These are phyloP conservation scores for Burhinus oedicnemus DNA, from an alignment of 2,113 vertebrate genomes.

Conservation along the genomic window DNA sequence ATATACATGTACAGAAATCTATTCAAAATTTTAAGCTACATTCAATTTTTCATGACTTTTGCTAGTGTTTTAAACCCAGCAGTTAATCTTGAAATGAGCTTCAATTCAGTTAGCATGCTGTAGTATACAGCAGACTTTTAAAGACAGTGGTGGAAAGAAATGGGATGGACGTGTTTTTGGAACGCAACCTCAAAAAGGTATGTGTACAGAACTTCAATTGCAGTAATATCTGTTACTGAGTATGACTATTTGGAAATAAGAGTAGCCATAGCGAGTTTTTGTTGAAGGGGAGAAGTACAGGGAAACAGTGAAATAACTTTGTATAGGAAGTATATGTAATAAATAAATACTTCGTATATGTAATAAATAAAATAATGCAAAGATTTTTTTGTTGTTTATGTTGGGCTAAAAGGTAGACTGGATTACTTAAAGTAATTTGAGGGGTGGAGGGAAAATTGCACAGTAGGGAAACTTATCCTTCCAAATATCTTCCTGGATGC, in stretches of 20 bases:
- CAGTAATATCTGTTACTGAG: constrained; percentile 32
- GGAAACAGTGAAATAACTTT: neutral
- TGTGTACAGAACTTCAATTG: constrained; percentile 21
- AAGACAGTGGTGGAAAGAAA: neutral
- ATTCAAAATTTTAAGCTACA: constrained; percentile 43
- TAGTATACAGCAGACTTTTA: neutral
- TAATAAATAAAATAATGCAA: neutral
- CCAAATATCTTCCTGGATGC: neutral
- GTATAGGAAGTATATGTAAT: neutral
- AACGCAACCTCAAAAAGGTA: constrained; percentile 21
- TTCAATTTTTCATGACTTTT: constrained; percentile 38
- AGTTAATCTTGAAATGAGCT: constrained; percentile 45
- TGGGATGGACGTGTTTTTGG: neutral
- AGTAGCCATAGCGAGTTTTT: neutral
- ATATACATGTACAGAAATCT: neutral
- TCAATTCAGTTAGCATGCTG: neutral
- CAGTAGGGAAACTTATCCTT: constrained; percentile 3
- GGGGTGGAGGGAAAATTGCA: neutral
- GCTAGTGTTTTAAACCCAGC: constrained; percentile 12
- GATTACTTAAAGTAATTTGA: neutral
- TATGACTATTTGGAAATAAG: constrained; percentile 17
- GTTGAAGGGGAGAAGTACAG: neutral
- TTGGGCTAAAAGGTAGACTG: neutral
- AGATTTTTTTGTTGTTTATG: neutral
- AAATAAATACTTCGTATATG: neutral